phyloP scores from a whole-genome alignment of 1,140 invertebrate species.

The Eueides isabella region DNA sequence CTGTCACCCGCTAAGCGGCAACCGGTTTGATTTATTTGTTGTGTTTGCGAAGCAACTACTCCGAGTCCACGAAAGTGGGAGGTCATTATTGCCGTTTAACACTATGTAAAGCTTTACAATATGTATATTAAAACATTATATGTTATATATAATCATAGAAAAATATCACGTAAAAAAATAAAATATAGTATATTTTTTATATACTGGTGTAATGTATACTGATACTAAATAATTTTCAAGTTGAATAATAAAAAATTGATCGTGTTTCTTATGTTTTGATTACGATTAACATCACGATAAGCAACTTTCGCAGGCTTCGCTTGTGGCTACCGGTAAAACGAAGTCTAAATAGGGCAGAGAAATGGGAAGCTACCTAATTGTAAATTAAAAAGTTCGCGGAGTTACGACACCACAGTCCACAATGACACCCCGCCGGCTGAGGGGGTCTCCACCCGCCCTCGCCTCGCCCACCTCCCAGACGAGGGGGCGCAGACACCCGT shows the following conservation, averaged over 20 bases:
- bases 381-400: conserved; percentile 82
- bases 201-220: too few species aligned
- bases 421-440: conserved; percentile 70
- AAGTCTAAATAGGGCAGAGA: conserved; percentile 81
- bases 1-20: conserved; percentile 50
- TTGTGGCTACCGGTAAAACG: conserved; percentile 73
- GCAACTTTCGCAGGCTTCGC: conserved; percentile 76
- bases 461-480: conserved; percentile 40
- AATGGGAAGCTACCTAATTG: conserved; percentile 82
- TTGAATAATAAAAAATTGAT: background rate
- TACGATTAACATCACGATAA: conserved; percentile 52
- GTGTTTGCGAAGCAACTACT: conserved; percentile 46
- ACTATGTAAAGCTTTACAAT: background rate
- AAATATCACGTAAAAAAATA: too few species aligned
- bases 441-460: conserved; percentile 46
- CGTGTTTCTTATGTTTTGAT: background rate
- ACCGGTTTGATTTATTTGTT: conserved; percentile 51
- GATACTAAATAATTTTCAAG: too few species aligned
- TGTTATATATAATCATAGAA: too few species aligned
- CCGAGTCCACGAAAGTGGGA: conserved; percentile 25
- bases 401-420: conserved; percentile 81
- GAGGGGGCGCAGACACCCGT: conserved; percentile 68
- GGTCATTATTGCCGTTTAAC: conserved; percentile 24
- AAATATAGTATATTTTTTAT: too few species aligned
- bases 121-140: background rate